Evolutionary conservation across 2,888 invertebrate species (phyloP), one percentile per base, ranked within the genome.

Genomic region (Rhodophaea formosa): DNA sequence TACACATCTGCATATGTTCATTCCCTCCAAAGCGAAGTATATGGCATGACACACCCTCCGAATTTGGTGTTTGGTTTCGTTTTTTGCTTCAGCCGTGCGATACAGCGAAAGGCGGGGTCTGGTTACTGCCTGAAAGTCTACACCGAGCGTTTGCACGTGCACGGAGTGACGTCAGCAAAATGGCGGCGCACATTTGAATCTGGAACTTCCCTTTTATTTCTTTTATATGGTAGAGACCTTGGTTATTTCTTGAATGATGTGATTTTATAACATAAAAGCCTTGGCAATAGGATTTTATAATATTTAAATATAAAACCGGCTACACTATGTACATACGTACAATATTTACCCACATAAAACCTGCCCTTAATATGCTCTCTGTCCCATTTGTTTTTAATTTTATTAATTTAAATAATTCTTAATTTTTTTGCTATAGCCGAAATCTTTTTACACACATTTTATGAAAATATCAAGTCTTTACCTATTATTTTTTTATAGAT

Each of bases 101-200:
- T 75, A 70, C 80, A 81, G 69, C 76, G 75, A 72, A 76, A 82
- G 88, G 89, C 84, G 88, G 87, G 82, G 79, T 84, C 77, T 74
- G 76, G 77, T 85, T 85, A 81, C 84, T 70, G 63, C 70, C 84
- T 84, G 89, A 86, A 90, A 89, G 79, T 78, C 79, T 84, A 89
- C 84, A 88, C 89, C 88, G 76, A 64, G 60, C 62, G 68, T 67
- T 71, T 86, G 88, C 88, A 88, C 89, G 88, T 89, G 88, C 78
- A 75, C 59, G 62, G 35, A 62, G 62, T 70, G 70, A 70, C 73
- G 70, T 69, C 60, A 53, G 57, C 70, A 79, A 77, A 65, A 80
- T 80, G 80, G 80, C 79, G 65, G 75, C 63, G 51, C 42, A 55
- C 44, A 53, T 57, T 58, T 59, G 8, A 56, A 59, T 61, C 54